These are phyloP conservation scores for Ophion costatus DNA, from an alignment of 2,888 invertebrate genomes.

Conservation along the genomic window DNA sequence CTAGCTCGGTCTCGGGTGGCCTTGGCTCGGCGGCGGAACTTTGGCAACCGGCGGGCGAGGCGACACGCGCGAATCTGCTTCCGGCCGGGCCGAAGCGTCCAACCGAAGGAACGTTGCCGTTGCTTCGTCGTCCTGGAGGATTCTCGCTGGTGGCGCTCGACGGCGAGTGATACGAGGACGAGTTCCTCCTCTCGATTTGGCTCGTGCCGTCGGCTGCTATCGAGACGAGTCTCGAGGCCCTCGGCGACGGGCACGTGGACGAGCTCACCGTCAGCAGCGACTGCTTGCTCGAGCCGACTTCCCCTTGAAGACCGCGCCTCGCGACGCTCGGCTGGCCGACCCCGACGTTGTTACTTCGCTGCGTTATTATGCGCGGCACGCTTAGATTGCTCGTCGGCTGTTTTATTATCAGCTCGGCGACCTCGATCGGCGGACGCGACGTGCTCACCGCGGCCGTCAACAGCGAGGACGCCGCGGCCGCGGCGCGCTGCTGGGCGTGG, in stretches of 20 bases:
- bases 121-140: constrained; percentile 30
- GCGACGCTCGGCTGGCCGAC: constrained; percentile 83
- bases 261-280: constrained; percentile 48
- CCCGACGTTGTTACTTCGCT: constrained; percentile 74
- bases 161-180: constrained; percentile 13
- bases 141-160: not conserved
- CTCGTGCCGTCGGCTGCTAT: not conserved
- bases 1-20: constrained; percentile 71
- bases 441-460: constrained; percentile 58
- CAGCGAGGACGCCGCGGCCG: constrained; percentile 57
- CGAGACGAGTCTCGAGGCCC: constrained; percentile 48
- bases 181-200: constrained; percentile 34
- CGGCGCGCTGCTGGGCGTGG: constrained; percentile 78
- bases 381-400: constrained; percentile 79
- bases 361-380: constrained; percentile 80
- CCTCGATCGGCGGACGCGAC: constrained; percentile 77
- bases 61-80: constrained; percentile 4
- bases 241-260: constrained; percentile 47
- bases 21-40: constrained; percentile 23
- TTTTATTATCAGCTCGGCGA: constrained; percentile 78
- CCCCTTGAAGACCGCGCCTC: constrained; percentile 80
- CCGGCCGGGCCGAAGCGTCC: constrained; percentile 51
- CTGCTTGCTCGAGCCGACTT: not conserved
- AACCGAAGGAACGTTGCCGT: not conserved
- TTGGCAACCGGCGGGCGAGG: constrained; percentile 35